These are phyloP conservation scores for Serrognathus titanus DNA, from an alignment of 2,888 invertebrate species.

Conservation along the genomic window DNA sequence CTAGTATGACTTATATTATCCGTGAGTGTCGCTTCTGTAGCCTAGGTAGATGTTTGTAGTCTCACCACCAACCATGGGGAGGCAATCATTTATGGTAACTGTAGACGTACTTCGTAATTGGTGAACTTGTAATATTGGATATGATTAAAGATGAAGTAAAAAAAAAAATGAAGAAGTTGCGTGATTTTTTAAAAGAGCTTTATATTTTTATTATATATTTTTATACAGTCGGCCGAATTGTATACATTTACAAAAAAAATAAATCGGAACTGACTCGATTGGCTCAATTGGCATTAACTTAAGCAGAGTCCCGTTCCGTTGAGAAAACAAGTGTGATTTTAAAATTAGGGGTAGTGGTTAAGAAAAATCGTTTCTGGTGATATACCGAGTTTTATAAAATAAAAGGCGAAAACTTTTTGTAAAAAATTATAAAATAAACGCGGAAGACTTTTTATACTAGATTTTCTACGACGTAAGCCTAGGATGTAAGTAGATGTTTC, in stretches of 20 bases:
- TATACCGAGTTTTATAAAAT: slow-evolving; percentile 21
- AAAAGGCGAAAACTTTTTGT: slow-evolving; percentile 23
- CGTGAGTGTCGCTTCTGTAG: slow-evolving; percentile 40
- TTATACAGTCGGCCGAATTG: slow-evolving; percentile 14
- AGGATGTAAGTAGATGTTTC: slow-evolving; percentile 21
- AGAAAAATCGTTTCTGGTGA: slow-evolving; percentile 13
- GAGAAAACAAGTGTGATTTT: slow-evolving; percentile 27
- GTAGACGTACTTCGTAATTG: slow-evolving; percentile 3
- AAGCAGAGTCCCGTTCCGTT: slow-evolving; percentile 8
- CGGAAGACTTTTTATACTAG: slow-evolving; percentile 17
- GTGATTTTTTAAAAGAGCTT: slow-evolving; percentile 16
- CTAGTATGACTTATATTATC: slow-evolving; percentile 40
- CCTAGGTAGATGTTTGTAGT: slow-evolving; percentile 39
- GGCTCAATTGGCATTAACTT: slow-evolving; percentile 6
- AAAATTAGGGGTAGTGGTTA: slow-evolving; percentile 22
- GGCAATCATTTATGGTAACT: background rate
- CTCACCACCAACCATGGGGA: slow-evolving; percentile 41
- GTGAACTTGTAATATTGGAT: background rate
- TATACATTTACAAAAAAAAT: slow-evolving; percentile 7
- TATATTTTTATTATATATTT: slow-evolving; percentile 19
- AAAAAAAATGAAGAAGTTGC: background rate
- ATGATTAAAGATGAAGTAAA: background rate
- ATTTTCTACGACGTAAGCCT: slow-evolving; percentile 15
- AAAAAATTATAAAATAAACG: slow-evolving; percentile 17
- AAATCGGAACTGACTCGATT: slow-evolving; percentile 30